phyloP scores from a whole-genome alignment of 1,140 invertebrate genomes.

The Sycobia sp. region DNA sequence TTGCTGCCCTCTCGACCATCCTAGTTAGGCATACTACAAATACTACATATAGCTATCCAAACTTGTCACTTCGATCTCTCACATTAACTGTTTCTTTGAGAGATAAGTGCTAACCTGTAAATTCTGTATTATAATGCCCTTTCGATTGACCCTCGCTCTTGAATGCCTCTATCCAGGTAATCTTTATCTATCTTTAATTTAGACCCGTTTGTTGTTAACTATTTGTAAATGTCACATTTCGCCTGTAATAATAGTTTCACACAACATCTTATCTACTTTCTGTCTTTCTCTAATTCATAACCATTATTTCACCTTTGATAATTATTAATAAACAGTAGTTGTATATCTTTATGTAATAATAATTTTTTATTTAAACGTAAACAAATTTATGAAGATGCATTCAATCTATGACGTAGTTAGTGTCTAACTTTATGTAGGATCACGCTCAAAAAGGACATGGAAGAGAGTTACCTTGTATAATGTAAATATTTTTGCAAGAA shows the following conservation, averaged over 20 bases:
- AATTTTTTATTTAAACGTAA: background rate
- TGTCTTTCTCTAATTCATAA: too few species aligned
- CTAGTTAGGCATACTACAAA: conserved; percentile 50
- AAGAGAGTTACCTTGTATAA: too few species aligned
- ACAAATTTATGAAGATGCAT: background rate
- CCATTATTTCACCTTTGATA: background rate
- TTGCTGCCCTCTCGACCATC: conserved; percentile 47
- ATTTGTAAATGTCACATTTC: conserved; percentile 19
- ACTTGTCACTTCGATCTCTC: conserved; percentile 40
- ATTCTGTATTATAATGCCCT: conserved; percentile 51
- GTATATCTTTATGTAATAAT: background rate
- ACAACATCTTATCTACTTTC: too few species aligned
- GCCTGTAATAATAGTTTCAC: conserved; percentile 21
- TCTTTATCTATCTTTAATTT: conserved; percentile 53
- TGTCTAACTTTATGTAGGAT: background rate
- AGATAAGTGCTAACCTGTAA: conserved; percentile 45
- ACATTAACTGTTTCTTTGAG: conserved; percentile 18
- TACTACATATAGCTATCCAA: conserved; percentile 43
- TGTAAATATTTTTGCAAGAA: too few species aligned
- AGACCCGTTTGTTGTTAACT: conserved; percentile 40
- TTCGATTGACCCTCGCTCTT: conserved; percentile 49
- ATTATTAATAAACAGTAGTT: conserved; percentile 4
- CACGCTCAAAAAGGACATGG: background rate
- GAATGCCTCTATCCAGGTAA: conserved; percentile 54
- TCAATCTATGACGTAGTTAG: background rate